A percentile compares a stretch with the other conserved stretches of the same genome.
Evolutionary conservation across 2,888 invertebrate species (phyloP).

Genomic region (Patella caerulea): DNA sequence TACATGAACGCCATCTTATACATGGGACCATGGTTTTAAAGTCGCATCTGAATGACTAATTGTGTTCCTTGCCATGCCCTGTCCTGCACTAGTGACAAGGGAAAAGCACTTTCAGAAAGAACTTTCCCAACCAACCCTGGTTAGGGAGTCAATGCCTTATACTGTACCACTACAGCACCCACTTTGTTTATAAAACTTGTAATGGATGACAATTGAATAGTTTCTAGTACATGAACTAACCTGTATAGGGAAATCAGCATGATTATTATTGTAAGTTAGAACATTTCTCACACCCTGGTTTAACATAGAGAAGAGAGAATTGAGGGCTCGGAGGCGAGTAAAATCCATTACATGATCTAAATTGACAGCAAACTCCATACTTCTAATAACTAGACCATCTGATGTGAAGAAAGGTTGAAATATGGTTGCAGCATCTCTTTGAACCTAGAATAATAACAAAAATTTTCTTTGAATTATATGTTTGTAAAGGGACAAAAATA

Average conservation of each 20-base stretch:
- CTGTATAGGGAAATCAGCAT: constrained; percentile 92
- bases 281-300: constrained; percentile 93
- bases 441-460: constrained; percentile 74
- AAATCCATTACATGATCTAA: constrained; percentile 98
- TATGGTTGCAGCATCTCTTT: constrained; percentile 88
- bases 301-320: constrained; percentile 97
- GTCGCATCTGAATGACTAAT: not conserved
- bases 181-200: not conserved
- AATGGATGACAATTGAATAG: not conserved
- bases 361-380: constrained; percentile 89
- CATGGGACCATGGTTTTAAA: no score
- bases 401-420: constrained; percentile 89
- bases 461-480: no score
- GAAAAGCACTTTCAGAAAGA: no score
- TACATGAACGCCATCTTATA: not conserved
- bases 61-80: no score
- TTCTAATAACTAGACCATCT: constrained; percentile 93
- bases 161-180: not conserved
- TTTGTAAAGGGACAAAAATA: no score
- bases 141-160: no score
- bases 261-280: constrained; percentile 91
- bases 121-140: not conserved
- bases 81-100: no score
- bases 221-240: constrained; percentile 52
- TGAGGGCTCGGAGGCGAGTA: constrained; percentile 93